A percentile compares a stretch with the other conserved stretches of the same genome.
Evolutionary conservation across 2,888 invertebrate genomes (phyloP).

Genomic region (Octonoba sinensis): DNA sequence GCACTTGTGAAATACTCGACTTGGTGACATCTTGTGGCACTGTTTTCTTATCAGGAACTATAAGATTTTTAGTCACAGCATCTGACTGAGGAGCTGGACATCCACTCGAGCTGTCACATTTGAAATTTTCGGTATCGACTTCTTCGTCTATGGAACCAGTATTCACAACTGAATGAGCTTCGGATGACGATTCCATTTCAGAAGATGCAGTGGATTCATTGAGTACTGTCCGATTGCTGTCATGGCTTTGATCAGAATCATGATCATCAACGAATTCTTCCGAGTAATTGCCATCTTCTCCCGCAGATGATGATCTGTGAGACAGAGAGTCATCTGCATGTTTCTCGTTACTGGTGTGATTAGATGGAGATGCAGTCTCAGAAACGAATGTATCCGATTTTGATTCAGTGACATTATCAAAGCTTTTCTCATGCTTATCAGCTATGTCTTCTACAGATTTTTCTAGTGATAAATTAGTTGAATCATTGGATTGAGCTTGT

Average conservation of each 20-base stretch:
- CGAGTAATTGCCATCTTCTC: too few relatives aligned
- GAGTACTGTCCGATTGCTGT: neutral
- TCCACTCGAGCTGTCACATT: constrained; percentile 21
- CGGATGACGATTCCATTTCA: constrained; percentile 33
- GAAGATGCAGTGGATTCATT: constrained; percentile 22
- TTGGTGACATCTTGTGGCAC: neutral
- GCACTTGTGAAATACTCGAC: neutral
- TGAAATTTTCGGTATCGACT: constrained; percentile 12
- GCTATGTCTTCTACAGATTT: neutral
- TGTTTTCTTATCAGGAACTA: neutral
- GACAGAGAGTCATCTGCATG: neutral
- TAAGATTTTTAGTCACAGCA: neutral
- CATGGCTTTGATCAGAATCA: constrained; percentile 9
- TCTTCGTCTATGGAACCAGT: constrained; percentile 42
- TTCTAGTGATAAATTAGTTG: neutral
- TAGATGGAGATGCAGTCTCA: constrained; percentile 23
- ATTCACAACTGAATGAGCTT: constrained; percentile 7
- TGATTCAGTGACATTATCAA: constrained; percentile 5
- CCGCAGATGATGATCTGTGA: too few relatives aligned
- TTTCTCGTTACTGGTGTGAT: neutral
- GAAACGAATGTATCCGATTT: constrained; percentile 46
- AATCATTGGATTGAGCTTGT: neutral
- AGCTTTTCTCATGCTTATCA: neutral
- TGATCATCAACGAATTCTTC: neutral
- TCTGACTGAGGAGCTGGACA: neutral